These are phyloP conservation scores for Tupaia chinensis DNA, from an alignment of 2,113 vertebrate genomes.

Conservation along the genomic window DNA sequence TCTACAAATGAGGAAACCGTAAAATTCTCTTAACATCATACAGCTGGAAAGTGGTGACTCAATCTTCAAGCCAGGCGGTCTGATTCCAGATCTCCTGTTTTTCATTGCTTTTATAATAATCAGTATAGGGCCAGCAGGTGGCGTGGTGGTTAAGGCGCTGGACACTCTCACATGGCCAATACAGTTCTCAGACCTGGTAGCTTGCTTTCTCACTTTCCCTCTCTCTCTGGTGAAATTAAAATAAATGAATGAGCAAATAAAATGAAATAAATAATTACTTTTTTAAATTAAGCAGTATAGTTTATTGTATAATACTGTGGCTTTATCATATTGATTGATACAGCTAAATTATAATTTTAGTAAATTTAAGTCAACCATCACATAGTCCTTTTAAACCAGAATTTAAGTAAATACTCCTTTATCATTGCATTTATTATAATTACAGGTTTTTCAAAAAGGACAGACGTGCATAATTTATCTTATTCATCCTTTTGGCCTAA, in stretches of 20 bases:
- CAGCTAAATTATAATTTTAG: not conserved
- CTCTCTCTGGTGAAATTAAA: no score
- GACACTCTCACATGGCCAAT: no score
- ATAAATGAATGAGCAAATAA: no score
- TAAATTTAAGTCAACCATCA: not conserved
- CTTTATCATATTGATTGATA: not conserved
- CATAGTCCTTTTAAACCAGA: not conserved
- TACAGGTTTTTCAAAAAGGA: conserved; percentile 15
- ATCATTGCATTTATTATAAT: not conserved
- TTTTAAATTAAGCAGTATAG: not conserved
- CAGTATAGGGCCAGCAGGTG: no score
- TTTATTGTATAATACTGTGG: not conserved
- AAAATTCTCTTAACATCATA: not conserved
- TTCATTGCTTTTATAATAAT: not conserved
- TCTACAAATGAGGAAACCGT: not conserved
- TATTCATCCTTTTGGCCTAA: not conserved
- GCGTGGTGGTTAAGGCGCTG: no score
- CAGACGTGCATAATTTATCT: not conserved
- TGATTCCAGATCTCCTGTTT: not conserved
- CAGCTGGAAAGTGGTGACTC: not conserved
- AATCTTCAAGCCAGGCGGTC: not conserved
- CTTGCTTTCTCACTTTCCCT: no score
- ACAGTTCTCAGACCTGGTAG: no score
- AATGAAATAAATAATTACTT: no score
- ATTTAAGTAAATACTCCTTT: not conserved